Percentiles rank a stretch among this genome's conserved stretches.
Evolutionary conservation across 2,797 vertebrate genomes (phyloP).

Genomic region (Hylomyscus alleni): DNA sequence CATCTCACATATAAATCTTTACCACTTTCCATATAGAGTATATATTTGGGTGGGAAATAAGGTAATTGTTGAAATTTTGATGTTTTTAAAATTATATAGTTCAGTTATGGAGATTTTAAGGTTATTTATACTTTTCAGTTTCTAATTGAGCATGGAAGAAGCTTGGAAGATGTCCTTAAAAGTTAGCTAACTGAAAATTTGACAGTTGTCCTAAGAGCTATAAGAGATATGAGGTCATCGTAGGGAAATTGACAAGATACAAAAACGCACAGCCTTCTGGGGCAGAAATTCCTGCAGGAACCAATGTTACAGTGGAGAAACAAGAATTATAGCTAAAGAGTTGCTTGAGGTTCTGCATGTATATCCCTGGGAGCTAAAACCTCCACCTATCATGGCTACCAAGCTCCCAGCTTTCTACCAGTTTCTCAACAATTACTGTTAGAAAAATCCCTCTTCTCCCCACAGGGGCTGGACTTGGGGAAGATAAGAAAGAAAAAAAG

Average conservation of each 20-base stretch:
- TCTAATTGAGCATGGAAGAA: neutral
- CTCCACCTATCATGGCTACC: neutral
- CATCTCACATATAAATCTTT: constrained; percentile 36
- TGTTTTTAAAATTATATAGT: neutral
- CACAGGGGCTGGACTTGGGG: too few species aligned
- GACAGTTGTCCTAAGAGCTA: neutral
- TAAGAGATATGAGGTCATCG: neutral
- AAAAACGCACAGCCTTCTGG: neutral
- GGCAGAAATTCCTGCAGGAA: neutral
- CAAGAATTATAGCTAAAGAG: neutral
- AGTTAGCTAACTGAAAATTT: neutral
- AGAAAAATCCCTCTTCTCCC: neutral
- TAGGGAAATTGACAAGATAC: neutral
- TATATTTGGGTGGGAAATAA: constrained; percentile 17
- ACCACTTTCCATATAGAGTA: neutral
- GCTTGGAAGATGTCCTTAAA: neutral
- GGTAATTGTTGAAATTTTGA: neutral
- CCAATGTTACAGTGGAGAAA: neutral
- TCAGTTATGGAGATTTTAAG: constrained; percentile 49
- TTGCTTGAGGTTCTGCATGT: neutral
- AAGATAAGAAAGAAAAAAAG: neutral
- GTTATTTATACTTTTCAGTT: neutral
- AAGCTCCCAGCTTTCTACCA: neutral
- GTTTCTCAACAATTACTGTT: neutral
- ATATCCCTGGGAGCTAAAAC: neutral